Conservation (phyloP, 2,888 invertebrate genomes). For the Mylabris sibirica region DNA sequence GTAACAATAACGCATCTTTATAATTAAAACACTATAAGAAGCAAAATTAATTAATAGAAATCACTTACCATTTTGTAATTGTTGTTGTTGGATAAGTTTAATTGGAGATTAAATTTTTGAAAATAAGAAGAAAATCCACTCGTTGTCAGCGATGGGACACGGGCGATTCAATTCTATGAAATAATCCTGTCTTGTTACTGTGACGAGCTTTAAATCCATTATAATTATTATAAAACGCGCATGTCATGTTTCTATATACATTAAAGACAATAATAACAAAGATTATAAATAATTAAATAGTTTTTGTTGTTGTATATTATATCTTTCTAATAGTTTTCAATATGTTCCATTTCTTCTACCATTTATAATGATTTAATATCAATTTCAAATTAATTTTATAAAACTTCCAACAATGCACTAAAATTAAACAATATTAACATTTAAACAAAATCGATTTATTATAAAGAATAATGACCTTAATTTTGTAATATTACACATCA, state of each 20-base stretch:
- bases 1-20: background rate
- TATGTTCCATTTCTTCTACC: background rate
- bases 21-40: too few relatives aligned
- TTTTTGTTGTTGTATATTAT: background rate
- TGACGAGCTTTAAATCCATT: background rate
- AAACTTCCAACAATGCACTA: background rate
- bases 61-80: background rate
- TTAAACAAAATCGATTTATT: background rate
- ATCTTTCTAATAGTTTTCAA: background rate
- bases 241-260: conserved; percentile 1
- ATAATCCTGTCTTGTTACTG: background rate
- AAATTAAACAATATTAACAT: background rate
- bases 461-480: background rate
- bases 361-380: background rate
- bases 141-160: conserved; percentile 4
- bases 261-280: background rate
- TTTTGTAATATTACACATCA: background rate
- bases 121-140: background rate
- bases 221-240: background rate
- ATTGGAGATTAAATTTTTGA: background rate
- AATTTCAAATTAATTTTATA: background rate
- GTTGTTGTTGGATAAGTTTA: too few relatives aligned
- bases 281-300: background rate
- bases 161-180: background rate
- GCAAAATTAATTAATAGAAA: background rate